Evolutionary conservation across 2,888 invertebrate species (phyloP).

Genomic region (Sinhomidia bicolor): DNA sequence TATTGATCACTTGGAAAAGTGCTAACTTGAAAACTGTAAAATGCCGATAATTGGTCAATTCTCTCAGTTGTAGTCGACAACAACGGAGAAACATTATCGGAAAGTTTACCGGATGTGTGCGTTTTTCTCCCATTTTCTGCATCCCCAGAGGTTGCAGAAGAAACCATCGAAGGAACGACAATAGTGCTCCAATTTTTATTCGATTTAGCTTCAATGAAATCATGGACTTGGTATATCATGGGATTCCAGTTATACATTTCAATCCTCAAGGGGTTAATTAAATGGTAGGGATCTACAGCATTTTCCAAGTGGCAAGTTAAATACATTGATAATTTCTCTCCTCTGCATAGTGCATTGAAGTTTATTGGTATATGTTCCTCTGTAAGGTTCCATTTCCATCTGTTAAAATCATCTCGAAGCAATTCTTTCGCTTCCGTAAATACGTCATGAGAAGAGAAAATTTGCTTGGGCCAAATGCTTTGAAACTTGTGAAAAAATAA

Average conservation of each 20-base stretch:
- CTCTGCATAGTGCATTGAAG: slow-evolving; percentile 65
- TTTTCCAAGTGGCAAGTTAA: slow-evolving; percentile 47
- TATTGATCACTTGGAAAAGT: slow-evolving; percentile 10
- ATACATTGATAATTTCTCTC: slow-evolving; percentile 34
- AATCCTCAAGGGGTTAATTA: slow-evolving; percentile 49
- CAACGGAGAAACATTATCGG: neutral
- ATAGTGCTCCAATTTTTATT: neutral
- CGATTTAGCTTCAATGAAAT: slow-evolving; percentile 47
- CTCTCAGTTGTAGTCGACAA: neutral
- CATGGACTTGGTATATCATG: slow-evolving; percentile 56
- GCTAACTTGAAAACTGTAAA: neutral
- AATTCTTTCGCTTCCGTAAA: slow-evolving; percentile 53
- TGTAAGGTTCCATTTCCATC: slow-evolving; percentile 38
- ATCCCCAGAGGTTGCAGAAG: slow-evolving; percentile 2
- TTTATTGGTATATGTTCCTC: slow-evolving; percentile 25
- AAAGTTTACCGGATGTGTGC: slow-evolving; percentile 25
- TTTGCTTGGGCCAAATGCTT: slow-evolving; percentile 48
- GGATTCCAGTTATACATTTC: slow-evolving; percentile 63
- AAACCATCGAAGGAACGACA: slow-evolving; percentile 10
- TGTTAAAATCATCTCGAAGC: slow-evolving; percentile 30
- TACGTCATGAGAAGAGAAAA: slow-evolving; percentile 63
- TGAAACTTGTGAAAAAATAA: no score
- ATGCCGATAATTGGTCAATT: slow-evolving; percentile 24
- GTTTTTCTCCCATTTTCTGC: neutral
- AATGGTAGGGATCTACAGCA: slow-evolving; percentile 34